phyloP scores from a whole-genome alignment of 2,888 invertebrate species.

The Quadriops clusia region DNA sequence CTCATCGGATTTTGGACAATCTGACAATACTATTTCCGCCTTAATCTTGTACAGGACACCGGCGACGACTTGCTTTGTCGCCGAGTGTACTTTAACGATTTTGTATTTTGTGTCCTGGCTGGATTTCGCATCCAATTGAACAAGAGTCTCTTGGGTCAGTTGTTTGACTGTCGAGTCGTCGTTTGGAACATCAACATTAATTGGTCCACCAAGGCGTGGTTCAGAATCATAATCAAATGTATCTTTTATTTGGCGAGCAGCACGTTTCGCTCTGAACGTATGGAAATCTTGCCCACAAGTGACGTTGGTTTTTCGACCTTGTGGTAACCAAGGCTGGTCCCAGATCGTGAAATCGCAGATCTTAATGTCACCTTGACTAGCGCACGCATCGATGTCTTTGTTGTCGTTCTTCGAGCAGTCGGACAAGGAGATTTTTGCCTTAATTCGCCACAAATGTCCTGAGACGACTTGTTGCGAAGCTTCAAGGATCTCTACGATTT shows the following conservation, averaged over 20 bases:
- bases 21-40: conserved; percentile 45
- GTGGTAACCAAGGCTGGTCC: conserved; percentile 45
- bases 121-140: conserved; percentile 33
- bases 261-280: no score
- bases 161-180: conserved; percentile 27
- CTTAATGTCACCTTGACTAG: conserved; percentile 23
- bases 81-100: conserved; percentile 36
- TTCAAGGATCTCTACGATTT: conserved; percentile 34
- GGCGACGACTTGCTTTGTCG: conserved; percentile 41
- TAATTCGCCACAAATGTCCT: conserved; percentile 45
- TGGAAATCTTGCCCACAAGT: conserved; percentile 25
- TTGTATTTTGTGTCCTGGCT: conserved; percentile 23
- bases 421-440: conserved; percentile 45
- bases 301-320: conserved; percentile 34
- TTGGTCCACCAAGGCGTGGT: conserved; percentile 15
- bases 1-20: conserved; percentile 35
- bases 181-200: conserved; percentile 26
- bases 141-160: conserved; percentile 31
- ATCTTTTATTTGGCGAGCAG: no score
- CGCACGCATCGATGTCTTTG: conserved; percentile 20
- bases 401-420: conserved; percentile 35
- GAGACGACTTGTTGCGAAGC: conserved; percentile 43
- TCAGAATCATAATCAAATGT: no score
- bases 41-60: conserved; percentile 46
- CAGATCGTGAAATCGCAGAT: conserved; percentile 42